phyloP scores from a whole-genome alignment of 1,140 invertebrate species.

The Drosophila repleta region DNA sequence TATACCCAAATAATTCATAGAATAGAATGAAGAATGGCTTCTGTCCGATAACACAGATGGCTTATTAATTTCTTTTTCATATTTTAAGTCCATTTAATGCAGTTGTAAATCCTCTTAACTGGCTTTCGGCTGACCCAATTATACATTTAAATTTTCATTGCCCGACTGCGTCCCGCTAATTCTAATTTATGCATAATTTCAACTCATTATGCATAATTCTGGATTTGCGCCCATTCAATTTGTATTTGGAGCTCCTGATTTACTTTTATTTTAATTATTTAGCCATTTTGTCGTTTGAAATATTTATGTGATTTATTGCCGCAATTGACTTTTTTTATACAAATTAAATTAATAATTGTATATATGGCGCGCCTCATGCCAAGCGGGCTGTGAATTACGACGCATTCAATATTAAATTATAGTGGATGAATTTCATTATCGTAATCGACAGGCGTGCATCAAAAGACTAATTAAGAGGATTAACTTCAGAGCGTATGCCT shows the following conservation, averaged over 20 bases:
- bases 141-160: conserved; percentile 50
- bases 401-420: background rate
- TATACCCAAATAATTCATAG: background rate
- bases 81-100: conserved; percentile 3
- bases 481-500: background rate
- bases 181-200: conserved; percentile 65
- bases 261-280: conserved; percentile 44
- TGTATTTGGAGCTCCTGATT: background rate
- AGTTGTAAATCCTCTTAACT: conserved; percentile 50
- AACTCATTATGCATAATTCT: conserved; percentile 43
- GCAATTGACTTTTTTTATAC: conserved; percentile 59
- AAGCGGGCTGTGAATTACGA: no score
- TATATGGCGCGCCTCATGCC: background rate
- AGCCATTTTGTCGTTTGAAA: conserved; percentile 41
- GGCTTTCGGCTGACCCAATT: conserved; percentile 26
- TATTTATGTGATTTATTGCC: conserved; percentile 62
- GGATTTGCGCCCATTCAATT: conserved; percentile 3
- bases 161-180: conserved; percentile 39
- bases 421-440: background rate
- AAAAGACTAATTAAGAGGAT: conserved; percentile 16
- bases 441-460: background rate
- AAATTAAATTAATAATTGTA: conserved; percentile 61
- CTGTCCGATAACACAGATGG: no score
- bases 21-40: background rate
- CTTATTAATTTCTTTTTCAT: conserved; percentile 7